Evolutionary conservation across 2,888 invertebrate genomes (phyloP), one percentile per base, ranked within the genome.

Genomic region (Leucophenga montana): DNA sequence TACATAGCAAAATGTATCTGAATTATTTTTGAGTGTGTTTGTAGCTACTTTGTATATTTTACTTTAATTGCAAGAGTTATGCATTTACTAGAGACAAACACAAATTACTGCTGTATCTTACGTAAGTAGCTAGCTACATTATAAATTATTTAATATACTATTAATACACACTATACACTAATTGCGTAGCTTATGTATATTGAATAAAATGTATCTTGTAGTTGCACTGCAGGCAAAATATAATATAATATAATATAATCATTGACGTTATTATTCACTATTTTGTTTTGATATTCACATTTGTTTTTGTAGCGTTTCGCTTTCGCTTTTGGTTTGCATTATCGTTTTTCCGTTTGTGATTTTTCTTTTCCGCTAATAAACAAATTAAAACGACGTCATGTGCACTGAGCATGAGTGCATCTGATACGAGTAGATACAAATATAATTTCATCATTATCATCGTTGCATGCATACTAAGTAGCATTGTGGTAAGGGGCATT

Each of bases 221-320:
- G n/a, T n/a, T 14, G 16, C 1, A 5, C 6, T 46, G 46, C 3
- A 46, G 46, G n/a, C 46, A n/a, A 46, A 4, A 46, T 46, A 46
- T 27, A 27, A 27, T 27, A 27, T 27, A 27, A 27, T 27, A 27
- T 27, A 27, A 27, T 27, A n/a, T 31, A 33, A 39, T 48, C 53
- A 57, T 61, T 68, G 31, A 61, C 74, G 77, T 75, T 73, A 72
- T 76, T 78, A 72, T 79, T 76, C 59, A 67, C 71, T 75, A 71
- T 78, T 81, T 81, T 79, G 79, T 78, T 79, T 79, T 79, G 78
- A 73, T 69, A 73, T 75, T 75, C 78, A 73, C 76, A 74, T 50
- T 57, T 65, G 18, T 48, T 50, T 13, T 33, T 46, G 39, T 1
- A 14, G 13, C 22, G 31, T 48, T 31, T 46, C 8, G 68, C 50